Conservation (phyloP, 2,797 vertebrate genomes). For the Rhodeus uyekii region DNA sequence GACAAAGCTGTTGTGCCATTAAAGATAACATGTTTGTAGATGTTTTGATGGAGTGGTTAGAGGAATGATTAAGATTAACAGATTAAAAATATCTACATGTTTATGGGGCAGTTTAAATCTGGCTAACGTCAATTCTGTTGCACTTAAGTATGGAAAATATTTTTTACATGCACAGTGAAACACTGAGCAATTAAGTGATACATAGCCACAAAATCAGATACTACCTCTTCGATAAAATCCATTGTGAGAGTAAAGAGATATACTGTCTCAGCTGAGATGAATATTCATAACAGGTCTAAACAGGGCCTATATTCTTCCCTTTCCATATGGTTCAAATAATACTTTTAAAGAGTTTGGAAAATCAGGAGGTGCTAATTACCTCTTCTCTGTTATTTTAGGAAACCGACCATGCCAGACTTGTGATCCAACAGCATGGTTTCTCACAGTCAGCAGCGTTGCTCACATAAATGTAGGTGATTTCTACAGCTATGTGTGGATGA, state of each 20-base stretch:
- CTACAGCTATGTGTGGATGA: slow-evolving; percentile 7
- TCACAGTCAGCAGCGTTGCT: background rate
- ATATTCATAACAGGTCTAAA: background rate
- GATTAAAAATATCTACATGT: background rate
- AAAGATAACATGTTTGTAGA: background rate
- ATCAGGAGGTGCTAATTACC: slow-evolving; percentile 67
- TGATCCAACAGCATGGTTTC: slow-evolving; percentile 32
- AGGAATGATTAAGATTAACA: background rate
- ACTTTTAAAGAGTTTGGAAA: slow-evolving; percentile 45
- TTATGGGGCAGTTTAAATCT: background rate
- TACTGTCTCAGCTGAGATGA: background rate
- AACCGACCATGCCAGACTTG: slow-evolving; percentile 50
- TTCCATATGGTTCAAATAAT: slow-evolving; percentile 54
- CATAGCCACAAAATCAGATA: background rate
- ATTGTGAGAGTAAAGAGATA: background rate
- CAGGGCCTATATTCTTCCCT: slow-evolving; percentile 43
- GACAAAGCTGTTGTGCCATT: background rate
- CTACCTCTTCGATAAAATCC: background rate
- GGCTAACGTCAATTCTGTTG: background rate
- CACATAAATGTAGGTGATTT: slow-evolving; percentile 25
- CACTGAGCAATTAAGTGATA: background rate
- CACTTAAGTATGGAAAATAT: background rate
- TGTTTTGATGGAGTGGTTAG: background rate
- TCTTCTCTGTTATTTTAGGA: slow-evolving; percentile 61
- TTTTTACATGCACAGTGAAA: background rate